Evolutionary conservation across 2,888 invertebrate genomes (phyloP).

Genomic region (Notocelia uddmanniana): DNA sequence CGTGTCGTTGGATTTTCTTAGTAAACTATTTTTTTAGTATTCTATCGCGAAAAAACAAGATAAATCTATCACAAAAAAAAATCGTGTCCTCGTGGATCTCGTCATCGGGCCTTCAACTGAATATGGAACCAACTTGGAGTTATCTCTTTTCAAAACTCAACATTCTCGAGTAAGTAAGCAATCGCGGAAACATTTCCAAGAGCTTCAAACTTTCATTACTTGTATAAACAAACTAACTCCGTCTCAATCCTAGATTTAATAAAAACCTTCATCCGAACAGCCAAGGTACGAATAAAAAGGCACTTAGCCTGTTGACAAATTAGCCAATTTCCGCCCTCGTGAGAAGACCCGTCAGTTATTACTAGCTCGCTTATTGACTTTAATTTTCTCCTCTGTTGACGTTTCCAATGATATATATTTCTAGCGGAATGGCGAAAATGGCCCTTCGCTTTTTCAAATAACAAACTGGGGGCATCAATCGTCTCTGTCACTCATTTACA

Average conservation of each 20-base stretch:
- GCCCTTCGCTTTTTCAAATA: conserved; percentile 84
- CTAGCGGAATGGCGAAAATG: conserved; percentile 74
- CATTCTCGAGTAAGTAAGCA: too few relatives aligned
- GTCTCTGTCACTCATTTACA: conserved; percentile 79
- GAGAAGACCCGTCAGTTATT: conserved; percentile 71
- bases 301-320: conserved; percentile 80
- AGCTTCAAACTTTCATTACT: conserved; percentile 37
- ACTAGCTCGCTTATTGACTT: conserved; percentile 78
- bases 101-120: too few relatives aligned
- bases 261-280: conserved; percentile 52
- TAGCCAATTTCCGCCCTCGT: conserved; percentile 71
- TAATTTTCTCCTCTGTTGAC: conserved; percentile 85
- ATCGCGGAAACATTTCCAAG: too few relatives aligned
- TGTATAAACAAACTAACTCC: conserved; percentile 46
- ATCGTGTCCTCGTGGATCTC: too few relatives aligned
- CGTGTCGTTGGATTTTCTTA: too few relatives aligned
- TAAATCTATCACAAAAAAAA: too few relatives aligned
- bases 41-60: too few relatives aligned
- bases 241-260: conserved; percentile 56
- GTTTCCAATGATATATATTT: conserved; percentile 82
- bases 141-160: too few relatives aligned
- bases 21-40: too few relatives aligned
- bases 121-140: too few relatives aligned
- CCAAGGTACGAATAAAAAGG: conserved; percentile 70
- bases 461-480: conserved; percentile 82